Percentiles rank a stretch among this genome's conserved stretches.
Evolutionary conservation across 2,888 invertebrate genomes (phyloP).

Genomic region (Ametastegia equiseti): DNA sequence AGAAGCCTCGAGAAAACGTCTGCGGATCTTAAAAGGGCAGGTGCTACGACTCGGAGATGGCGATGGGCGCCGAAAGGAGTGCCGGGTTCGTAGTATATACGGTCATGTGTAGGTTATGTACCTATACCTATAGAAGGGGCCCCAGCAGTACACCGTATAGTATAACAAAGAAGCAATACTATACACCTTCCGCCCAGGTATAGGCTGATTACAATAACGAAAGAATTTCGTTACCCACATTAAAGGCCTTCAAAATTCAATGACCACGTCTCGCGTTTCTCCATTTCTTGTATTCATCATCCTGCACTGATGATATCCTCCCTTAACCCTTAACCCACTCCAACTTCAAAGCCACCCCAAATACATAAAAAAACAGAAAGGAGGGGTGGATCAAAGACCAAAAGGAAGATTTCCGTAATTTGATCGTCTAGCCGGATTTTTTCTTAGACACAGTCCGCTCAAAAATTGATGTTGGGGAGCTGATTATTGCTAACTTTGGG

Average conservation of each 20-base stretch:
- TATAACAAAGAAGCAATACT: slow-evolving; percentile 34
- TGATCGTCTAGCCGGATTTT: too few relatives aligned
- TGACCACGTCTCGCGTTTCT: neutral
- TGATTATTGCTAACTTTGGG: too few relatives aligned
- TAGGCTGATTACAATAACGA: slow-evolving; percentile 19
- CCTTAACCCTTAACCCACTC: neutral
- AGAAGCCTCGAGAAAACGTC: slow-evolving; percentile 30
- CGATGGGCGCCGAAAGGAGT: slow-evolving; percentile 43
- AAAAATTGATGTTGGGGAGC: too few relatives aligned
- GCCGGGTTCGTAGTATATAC: neutral
- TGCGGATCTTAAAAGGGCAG: slow-evolving; percentile 35
- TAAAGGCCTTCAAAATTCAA: neutral
- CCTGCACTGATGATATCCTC: neutral
- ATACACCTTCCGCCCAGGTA: neutral
- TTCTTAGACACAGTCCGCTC: too few relatives aligned
- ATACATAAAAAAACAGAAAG: neutral
- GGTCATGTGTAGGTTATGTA: neutral
- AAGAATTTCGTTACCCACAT: neutral
- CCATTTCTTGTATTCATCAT: neutral
- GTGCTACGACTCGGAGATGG: slow-evolving; percentile 44
- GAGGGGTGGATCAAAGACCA: too few relatives aligned
- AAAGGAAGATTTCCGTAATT: too few relatives aligned
- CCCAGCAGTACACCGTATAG: neutral
- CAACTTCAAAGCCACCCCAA: neutral
- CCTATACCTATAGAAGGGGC: neutral